Evolutionary conservation across 2,797 vertebrate genomes (phyloP).

Genomic region (Notoglanidium macrostoma): DNA sequence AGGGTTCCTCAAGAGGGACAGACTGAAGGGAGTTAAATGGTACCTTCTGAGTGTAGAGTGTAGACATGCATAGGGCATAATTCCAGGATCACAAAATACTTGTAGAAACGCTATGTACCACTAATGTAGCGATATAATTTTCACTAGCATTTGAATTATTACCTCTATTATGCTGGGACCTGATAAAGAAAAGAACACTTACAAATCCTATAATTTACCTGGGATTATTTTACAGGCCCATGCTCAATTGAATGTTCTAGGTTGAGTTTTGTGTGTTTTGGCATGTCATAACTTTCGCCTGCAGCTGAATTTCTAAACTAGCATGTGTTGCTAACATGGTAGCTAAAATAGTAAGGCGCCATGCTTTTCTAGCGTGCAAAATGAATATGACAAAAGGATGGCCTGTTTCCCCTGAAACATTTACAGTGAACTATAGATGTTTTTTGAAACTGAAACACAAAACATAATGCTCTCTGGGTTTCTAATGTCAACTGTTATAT

Average conservation of each 20-base stretch:
- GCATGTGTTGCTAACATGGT: neutral
- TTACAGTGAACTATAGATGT: neutral
- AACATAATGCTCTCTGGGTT: neutral
- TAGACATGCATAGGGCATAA: neutral
- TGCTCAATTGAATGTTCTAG: neutral
- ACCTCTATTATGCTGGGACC: neutral
- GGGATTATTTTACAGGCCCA: conserved; percentile 15
- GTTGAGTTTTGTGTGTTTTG: neutral
- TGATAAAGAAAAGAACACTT: conserved; percentile 22
- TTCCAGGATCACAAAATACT: neutral
- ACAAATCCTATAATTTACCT: conserved; percentile 20
- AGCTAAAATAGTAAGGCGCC: neutral
- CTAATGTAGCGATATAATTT: neutral
- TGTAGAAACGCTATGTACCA: conserved; percentile 2
- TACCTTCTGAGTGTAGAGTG: neutral
- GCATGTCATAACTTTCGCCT: conserved; percentile 3
- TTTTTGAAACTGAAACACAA: neutral
- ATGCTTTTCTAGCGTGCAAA: conserved; percentile 5
- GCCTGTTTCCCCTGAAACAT: neutral
- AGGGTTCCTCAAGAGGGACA: neutral
- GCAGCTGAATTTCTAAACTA: neutral
- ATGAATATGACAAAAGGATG: neutral
- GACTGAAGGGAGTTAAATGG: neutral
- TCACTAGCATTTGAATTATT: neutral
- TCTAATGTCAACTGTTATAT: neutral